These are phyloP conservation scores for silkworm (Bombyx mori) DNA, from an alignment of 1,140 invertebrate species.

Conservation along the genomic window DNA sequence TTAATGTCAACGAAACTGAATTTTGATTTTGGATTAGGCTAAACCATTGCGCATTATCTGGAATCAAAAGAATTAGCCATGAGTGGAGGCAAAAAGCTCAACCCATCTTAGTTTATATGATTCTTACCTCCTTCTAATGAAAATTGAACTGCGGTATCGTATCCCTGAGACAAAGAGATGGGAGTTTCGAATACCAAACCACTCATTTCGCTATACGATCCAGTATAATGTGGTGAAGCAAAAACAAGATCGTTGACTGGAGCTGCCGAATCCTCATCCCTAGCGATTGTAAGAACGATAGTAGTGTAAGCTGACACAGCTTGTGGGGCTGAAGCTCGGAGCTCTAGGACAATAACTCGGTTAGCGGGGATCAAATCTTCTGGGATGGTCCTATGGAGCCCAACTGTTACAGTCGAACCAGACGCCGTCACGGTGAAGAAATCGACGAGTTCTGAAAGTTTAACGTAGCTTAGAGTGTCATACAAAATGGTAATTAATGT, in stretches of 20 bases:
- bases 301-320: constrained; percentile 18
- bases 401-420: constrained; percentile 12
- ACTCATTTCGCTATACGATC: constrained; percentile 12
- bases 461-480: not conserved
- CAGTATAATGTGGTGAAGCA: constrained; percentile 21
- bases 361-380: constrained; percentile 20
- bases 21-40: constrained; percentile 3
- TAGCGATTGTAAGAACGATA: constrained; percentile 18
- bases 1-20: constrained; percentile 9
- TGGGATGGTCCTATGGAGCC: constrained; percentile 10
- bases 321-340: constrained; percentile 20
- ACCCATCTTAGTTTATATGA: too few species aligned
- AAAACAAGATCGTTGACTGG: constrained; percentile 11
- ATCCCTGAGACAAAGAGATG: constrained; percentile 12
- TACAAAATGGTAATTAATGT: too few species aligned
- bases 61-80: not conserved
- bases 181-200: constrained; percentile 7
- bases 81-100: too few species aligned
- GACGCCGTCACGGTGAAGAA: constrained; percentile 9
- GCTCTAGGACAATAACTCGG: constrained; percentile 22
- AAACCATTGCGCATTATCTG: constrained; percentile 19
- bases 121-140: constrained; percentile 3
- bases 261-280: not conserved
- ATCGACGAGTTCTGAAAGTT: constrained; percentile 15
- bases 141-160: constrained; percentile 12